Evolutionary conservation across 92 coral and sea anemone species (phyloP).

Genomic region (Phenganax stokvisi): DNA sequence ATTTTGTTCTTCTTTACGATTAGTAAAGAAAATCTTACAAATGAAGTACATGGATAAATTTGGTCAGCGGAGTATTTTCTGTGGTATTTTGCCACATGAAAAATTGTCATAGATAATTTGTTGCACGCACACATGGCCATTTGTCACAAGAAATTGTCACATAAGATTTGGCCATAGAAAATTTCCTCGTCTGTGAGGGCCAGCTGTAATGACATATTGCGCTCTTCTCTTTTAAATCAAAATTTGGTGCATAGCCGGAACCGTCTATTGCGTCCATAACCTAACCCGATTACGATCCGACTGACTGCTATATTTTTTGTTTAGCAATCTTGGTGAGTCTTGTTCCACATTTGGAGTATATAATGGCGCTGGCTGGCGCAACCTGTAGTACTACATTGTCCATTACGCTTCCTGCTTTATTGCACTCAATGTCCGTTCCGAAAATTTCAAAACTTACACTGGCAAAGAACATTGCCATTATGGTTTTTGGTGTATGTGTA

Average conservation of each 20-base stretch:
- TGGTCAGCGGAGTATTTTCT: too few species aligned
- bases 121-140: too few species aligned
- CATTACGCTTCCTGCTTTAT: constrained; percentile 6
- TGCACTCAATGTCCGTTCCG: constrained; percentile 13
- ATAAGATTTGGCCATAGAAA: too few species aligned
- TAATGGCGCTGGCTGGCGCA: constrained; percentile 6
- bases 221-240: too few species aligned
- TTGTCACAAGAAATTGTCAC: too few species aligned
- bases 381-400: constrained; percentile 15
- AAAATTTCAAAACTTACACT: constrained; percentile 3
- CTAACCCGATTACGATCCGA: neutral
- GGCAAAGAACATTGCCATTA: neutral
- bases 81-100: too few species aligned
- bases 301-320: neutral
- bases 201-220: too few species aligned
- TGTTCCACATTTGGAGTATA: constrained; percentile 15
- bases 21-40: too few species aligned
- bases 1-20: too few species aligned
- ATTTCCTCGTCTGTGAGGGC: too few species aligned
- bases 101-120: too few species aligned
- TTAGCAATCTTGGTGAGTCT: neutral
- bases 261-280: neutral
- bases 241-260: neutral
- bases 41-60: too few species aligned
- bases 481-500: neutral